Evolutionary conservation across 2,113 vertebrate genomes (phyloP), one percentile per base, ranked within the genome.

Genomic region (Miniopterus natalensis): DNA sequence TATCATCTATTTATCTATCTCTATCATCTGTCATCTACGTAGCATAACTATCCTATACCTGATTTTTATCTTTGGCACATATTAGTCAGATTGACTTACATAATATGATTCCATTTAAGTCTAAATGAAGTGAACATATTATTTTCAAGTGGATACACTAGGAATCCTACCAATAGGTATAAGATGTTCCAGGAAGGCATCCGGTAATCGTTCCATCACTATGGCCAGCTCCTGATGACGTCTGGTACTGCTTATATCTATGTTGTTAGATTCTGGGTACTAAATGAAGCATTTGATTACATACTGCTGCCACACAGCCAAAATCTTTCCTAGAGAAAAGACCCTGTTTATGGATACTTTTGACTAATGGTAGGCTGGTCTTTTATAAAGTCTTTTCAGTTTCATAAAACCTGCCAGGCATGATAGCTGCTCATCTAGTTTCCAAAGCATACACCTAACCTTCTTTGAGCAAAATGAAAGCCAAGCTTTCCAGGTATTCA

Each of bases 1-100:
- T 61, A 12, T 47, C 21, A 59, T n/a, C 6, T 45, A 84, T 17
- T 13, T 31, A 25, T 49, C 3, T 61, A 12, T 47, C 21, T 77
- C 75, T 7, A 36, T 36, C 36, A 36, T 36, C 36, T 36, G 36
- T 36, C 36, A 36, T 36, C 36, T 36, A 36, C 36, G 36, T 36
- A 8, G 63, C n/a, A 5, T 66, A 83, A 75, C 7, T 77, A 61
- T 86, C 47, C 13, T 88, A n/a, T 0, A 71, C 9, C 17, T 27
- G 59, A 61, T 80, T 55, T 51, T 93, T 84, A 81, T 80, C 10
- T 55, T 85, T 96, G 31, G 47, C n/a, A 92, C 94, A 70, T 13
- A 55, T 61, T 42, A 92, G n/a, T 85, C 8, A 55, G 71, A 57
- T 57, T 78, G 12, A 74, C 20, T 18, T 55, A 59, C 74, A 51